phyloP scores from a whole-genome alignment of 2,888 invertebrate genomes.

The Protonemura montana region DNA sequence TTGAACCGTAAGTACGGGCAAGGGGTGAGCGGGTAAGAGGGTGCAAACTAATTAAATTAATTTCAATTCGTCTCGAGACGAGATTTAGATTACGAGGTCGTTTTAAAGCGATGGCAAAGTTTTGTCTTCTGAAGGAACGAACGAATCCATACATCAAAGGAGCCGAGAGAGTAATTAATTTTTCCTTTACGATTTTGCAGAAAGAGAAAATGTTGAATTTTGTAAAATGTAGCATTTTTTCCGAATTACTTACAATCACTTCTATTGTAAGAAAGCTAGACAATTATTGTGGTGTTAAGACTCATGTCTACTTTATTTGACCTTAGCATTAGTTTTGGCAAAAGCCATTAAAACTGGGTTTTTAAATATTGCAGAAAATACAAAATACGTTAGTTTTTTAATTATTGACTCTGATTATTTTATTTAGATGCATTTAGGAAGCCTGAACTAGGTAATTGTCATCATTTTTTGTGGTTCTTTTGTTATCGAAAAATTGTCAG shows the following conservation, averaged over 20 bases:
- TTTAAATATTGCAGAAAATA: too few relatives aligned
- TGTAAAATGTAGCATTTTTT: neutral
- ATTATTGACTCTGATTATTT: too few relatives aligned
- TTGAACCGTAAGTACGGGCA: neutral
- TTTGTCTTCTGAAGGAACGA: neutral
- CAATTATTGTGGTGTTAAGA: too few relatives aligned
- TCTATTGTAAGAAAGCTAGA: too few relatives aligned
- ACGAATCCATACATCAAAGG: neutral
- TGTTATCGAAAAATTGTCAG: too few relatives aligned
- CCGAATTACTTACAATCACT: neutral
- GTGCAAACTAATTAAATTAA: neutral
- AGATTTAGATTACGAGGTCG: neutral
- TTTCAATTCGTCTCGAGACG: neutral
- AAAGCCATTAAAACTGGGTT: too few relatives aligned
- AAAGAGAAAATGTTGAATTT: neutral
- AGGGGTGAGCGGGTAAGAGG: neutral
- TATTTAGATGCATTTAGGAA: too few relatives aligned
- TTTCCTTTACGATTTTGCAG: neutral
- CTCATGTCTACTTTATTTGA: too few relatives aligned
- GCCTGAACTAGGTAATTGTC: too few relatives aligned
- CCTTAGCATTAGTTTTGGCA: too few relatives aligned
- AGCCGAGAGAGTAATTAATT: neutral
- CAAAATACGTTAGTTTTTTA: too few relatives aligned
- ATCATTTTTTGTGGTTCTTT: too few relatives aligned
- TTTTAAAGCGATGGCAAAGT: neutral